These are phyloP conservation scores for Loriculus beryllinus DNA, from an alignment of 2,797 vertebrate genomes.

Conservation along the genomic window DNA sequence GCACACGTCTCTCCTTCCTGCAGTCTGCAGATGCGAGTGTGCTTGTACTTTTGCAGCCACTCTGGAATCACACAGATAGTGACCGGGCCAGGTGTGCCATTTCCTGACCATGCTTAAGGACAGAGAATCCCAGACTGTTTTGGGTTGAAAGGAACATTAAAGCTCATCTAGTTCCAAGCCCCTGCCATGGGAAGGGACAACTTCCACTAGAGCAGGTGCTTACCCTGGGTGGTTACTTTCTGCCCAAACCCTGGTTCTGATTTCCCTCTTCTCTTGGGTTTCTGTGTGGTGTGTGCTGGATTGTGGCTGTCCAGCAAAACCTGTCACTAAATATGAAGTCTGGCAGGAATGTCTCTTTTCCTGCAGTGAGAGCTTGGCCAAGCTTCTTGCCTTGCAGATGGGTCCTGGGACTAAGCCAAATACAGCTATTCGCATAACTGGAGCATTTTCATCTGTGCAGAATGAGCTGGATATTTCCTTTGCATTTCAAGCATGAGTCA, in stretches of 20 bases:
- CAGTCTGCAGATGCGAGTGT: fast-evolving
- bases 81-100: background rate
- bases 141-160: background rate
- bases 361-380: background rate
- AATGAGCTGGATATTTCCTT: background rate
- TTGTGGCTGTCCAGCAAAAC: background rate
- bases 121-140: background rate
- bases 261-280: background rate
- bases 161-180: background rate
- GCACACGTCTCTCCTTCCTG: fast-evolving
- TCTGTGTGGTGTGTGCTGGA: background rate
- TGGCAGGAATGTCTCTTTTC: background rate
- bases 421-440: background rate
- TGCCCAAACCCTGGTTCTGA: background rate
- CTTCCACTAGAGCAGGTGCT: background rate
- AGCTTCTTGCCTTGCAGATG: background rate
- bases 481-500: background rate
- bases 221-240: background rate
- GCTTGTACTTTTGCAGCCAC: background rate
- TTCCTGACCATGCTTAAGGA: background rate
- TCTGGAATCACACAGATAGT: background rate
- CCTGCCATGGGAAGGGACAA: background rate
- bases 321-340: fast-evolving
- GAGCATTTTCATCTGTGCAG: background rate
- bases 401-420: background rate